Percentiles rank a stretch among this genome's conserved stretches.
These are phyloP conservation scores for Lasioglossum morio DNA, from an alignment of 2,888 invertebrate species.

Conservation along the genomic window DNA sequence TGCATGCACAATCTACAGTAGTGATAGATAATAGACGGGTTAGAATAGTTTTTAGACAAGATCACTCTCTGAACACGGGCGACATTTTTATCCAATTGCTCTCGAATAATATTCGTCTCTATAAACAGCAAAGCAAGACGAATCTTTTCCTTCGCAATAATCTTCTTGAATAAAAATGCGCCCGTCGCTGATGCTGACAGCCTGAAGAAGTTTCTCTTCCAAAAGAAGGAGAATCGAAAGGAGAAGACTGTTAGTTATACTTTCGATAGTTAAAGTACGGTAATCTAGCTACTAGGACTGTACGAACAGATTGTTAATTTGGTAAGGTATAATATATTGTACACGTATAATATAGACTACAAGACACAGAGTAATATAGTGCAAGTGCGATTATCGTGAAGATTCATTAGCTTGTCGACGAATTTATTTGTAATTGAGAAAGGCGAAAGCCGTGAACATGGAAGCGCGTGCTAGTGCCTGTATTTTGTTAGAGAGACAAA, in stretches of 20 bases:
- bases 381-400: constrained; percentile 40
- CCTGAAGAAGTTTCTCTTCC: neutral
- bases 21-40: neutral
- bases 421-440: neutral
- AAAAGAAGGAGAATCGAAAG: neutral
- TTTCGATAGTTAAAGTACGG: neutral
- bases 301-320: no score
- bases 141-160: neutral
- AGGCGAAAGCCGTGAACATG: constrained; percentile 52
- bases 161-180: neutral
- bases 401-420: constrained; percentile 10
- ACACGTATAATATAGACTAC: constrained; percentile 29
- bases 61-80: neutral
- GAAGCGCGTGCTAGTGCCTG: constrained; percentile 56
- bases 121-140: neutral
- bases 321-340: constrained; percentile 22
- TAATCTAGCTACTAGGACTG: neutral
- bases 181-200: neutral
- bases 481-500: constrained; percentile 12
- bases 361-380: constrained; percentile 21
- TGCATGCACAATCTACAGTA: constrained; percentile 43
- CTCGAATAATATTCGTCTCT: neutral
- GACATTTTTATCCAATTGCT: neutral
- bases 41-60: neutral
- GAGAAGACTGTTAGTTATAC: neutral